Evolutionary conservation across 37 sponge, comb jelly and placozoan species (phyloP).

Genomic region (Chondrosia reniformis): DNA sequence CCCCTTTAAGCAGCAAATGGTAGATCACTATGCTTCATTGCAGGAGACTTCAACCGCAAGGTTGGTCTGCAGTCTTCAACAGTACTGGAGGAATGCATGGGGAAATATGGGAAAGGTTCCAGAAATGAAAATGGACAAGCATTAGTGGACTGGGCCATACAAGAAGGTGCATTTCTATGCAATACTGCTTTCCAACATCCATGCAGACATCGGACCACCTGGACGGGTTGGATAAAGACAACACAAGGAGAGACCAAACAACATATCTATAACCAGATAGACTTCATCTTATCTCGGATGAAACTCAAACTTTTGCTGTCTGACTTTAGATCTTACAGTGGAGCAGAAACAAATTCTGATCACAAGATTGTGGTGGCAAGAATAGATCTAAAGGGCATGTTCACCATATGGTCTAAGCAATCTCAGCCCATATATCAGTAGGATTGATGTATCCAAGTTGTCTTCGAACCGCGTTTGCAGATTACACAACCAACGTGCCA

Average conservation of each 20-base stretch:
- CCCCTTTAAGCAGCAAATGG: no score
- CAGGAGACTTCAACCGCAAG: conserved; percentile 1
- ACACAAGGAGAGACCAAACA: not conserved
- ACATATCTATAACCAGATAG: not conserved
- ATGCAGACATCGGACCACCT: conserved; percentile 7
- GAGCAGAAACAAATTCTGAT: conserved; percentile 1
- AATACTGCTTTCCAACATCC: conserved; percentile 15
- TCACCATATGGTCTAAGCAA: not conserved
- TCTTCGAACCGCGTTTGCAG: no score
- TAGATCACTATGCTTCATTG: no score
- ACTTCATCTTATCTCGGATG: not conserved
- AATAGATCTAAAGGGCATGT: not conserved
- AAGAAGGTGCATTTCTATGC: conserved; percentile 2
- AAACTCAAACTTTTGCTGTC: not conserved
- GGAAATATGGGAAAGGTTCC: not conserved
- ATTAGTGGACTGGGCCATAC: not conserved
- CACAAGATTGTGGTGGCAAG: conserved; percentile 4
- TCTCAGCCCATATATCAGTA: not conserved
- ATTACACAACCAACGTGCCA: conserved; percentile 2
- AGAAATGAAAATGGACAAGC: conserved; percentile 1
- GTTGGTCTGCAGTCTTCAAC: not conserved
- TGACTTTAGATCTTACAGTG: not conserved
- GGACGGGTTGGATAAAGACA: not conserved
- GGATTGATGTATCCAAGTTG: no score
- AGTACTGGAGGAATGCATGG: not conserved